Percentiles rank a stretch among this genome's conserved stretches.
phyloP scores from a whole-genome alignment of 2,888 invertebrate genomes.

The Scaptomyza cyrtandrae region DNA sequence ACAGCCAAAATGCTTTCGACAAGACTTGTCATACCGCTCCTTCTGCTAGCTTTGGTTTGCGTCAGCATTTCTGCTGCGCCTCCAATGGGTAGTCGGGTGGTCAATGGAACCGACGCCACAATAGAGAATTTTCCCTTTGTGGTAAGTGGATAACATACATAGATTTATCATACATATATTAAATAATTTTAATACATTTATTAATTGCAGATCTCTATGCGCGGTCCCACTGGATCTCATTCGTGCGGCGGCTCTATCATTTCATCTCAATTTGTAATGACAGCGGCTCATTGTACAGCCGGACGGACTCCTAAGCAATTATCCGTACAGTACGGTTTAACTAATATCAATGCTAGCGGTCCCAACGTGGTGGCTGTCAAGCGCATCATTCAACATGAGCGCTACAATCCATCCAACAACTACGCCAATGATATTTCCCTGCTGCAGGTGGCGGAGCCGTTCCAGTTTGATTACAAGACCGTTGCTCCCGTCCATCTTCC shows the following conservation, averaged over 20 bases:
- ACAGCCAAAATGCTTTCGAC: conserved; percentile 25
- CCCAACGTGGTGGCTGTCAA: conserved; percentile 71
- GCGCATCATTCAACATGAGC: conserved; percentile 80
- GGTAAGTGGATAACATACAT: conserved; percentile 53
- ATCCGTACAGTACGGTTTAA: conserved; percentile 75
- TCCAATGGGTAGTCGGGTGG: conserved; percentile 70
- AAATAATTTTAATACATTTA: not conserved
- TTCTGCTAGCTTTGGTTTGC: conserved; percentile 33
- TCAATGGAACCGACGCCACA: conserved; percentile 78
- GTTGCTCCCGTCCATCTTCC: conserved; percentile 78
- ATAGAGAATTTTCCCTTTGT: conserved; percentile 78
- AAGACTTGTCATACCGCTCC: conserved; percentile 21
- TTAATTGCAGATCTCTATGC: conserved; percentile 67
- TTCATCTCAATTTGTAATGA: conserved; percentile 67
- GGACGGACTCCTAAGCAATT: conserved; percentile 36
- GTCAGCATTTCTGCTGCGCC: conserved; percentile 51
- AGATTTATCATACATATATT: not conserved
- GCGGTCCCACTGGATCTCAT: conserved; percentile 67
- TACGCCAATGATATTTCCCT: conserved; percentile 84
- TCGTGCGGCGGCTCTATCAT: conserved; percentile 78
- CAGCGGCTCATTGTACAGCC: conserved; percentile 80
- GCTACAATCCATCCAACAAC: conserved; percentile 62
- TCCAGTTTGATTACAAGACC: conserved; percentile 69
- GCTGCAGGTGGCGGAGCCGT: conserved; percentile 74
- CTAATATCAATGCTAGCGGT: conserved; percentile 52